Evolutionary conservation across 2,797 vertebrate genomes (phyloP).

Genomic region (Pseudomugil gertrudae): DNA sequence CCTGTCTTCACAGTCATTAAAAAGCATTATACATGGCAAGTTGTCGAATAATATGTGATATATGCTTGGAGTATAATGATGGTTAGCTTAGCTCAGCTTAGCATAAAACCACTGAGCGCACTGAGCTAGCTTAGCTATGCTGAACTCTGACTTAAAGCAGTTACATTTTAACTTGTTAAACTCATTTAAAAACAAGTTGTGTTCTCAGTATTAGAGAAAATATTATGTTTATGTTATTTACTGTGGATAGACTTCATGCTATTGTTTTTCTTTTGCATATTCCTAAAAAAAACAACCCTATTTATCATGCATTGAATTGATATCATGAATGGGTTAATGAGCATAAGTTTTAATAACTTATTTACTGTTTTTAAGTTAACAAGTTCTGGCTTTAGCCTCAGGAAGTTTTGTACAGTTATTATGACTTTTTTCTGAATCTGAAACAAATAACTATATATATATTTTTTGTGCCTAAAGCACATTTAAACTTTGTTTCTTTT

Average conservation of each 20-base stretch:
- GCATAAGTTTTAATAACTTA: too few species aligned
- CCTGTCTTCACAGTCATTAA: too few species aligned
- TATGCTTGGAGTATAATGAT: background rate
- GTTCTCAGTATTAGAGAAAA: background rate
- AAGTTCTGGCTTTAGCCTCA: background rate
- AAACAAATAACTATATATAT: constrained; percentile 3
- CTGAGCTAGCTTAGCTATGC: background rate
- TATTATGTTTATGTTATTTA: too few species aligned
- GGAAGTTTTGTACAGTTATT: background rate
- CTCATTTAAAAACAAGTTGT: background rate
- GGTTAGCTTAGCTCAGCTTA: constrained; percentile 14
- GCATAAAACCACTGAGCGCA: background rate
- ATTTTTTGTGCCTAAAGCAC: constrained; percentile 16
- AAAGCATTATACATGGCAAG: background rate
- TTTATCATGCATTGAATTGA: too few species aligned
- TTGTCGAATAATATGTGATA: background rate
- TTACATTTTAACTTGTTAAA: background rate
- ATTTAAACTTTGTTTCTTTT: constrained; percentile 34
- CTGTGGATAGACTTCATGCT: too few species aligned
- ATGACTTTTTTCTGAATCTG: constrained; percentile 3
- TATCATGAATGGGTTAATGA: too few species aligned
- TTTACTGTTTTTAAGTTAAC: background rate
- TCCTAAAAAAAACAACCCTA: too few species aligned
- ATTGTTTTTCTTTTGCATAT: too few species aligned
- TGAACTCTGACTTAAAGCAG: background rate